Evolutionary conservation across 37 sponge, comb jelly and placozoan species (phyloP), one percentile per base, ranked within the genome.

Genomic region (Crambe crambe): DNA sequence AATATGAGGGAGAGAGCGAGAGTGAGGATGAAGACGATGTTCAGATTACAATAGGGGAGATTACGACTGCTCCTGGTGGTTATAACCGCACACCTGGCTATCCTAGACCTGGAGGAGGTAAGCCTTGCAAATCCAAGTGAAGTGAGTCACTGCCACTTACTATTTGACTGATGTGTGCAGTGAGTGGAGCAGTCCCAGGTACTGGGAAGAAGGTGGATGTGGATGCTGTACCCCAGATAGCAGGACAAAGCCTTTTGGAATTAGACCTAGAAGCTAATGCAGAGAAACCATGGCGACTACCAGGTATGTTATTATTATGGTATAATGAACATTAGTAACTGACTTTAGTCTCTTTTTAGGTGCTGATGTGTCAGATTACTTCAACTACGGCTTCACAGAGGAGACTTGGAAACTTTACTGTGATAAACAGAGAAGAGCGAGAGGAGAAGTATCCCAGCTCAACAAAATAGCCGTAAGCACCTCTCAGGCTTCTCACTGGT

Each of bases 381-480:
- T 98, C 72, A 98, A 98, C 78, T 98, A 98, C 44, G 99, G 99
- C 17, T 98, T 98, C 80, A 92, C 91, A 5, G 99, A 98, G 63
- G 99, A 98, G 32, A 84, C 92, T 3, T 98, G 99, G 99, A 86
- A 81, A 71, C n/a, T 85, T 30, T 98, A 96, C 75, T 94, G 97
- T 84, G 95, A 96, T 5, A 96, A 94, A 66, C 99, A 98, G 85
- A 74, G 89, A 65, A 87, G 81, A 41, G 77, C 77, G 85, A 63
- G 82, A 62, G 62, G 58, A 30, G 92, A 95, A 86, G 70, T 85
- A 1, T 18, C 37, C 5, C 78, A 80, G 34, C 76, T 92, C 58
- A 87, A 81, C 75, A 83, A 83, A 84, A 75, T 75, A 34, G 85
- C 58, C 54, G 80, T 80, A 78, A 87, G 79, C 76, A 25, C 47